Conservation (phyloP, 2,888 invertebrate genomes). For the Macroteleia sp. region DNA sequence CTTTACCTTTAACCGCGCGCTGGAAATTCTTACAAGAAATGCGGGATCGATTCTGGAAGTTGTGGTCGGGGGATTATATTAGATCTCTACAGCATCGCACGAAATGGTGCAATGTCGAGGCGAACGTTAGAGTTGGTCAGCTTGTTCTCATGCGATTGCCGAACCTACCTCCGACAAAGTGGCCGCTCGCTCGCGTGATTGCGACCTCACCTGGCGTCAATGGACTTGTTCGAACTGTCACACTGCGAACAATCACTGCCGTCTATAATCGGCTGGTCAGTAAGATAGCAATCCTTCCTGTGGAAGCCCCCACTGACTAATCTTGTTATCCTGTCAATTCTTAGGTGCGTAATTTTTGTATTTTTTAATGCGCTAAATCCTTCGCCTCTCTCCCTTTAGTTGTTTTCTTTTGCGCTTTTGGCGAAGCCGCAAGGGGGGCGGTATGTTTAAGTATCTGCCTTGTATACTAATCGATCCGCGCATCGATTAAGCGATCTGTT, state of each 20-base stretch:
- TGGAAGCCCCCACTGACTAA: no score
- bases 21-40: not conserved
- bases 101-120: not conserved
- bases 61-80: constrained; percentile 4
- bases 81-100: constrained; percentile 6
- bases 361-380: no score
- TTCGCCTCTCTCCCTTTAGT: no score
- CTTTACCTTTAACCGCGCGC: no score
- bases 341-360: no score
- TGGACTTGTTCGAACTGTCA: not conserved
- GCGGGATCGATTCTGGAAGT: constrained; percentile 5
- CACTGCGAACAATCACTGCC: not conserved
- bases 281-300: no score
- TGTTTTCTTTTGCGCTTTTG: no score
- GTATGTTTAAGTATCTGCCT: not conserved
- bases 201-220: not conserved
- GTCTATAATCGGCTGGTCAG: no score
- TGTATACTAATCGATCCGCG: no score
- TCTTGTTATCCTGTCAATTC: no score
- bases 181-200: constrained; percentile 13
- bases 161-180: not conserved
- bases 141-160: not conserved
- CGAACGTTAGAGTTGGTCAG: not conserved
- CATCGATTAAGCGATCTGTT: no score
- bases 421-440: not conserved